Evolutionary conservation across 1,140 invertebrate genomes (phyloP).

Genomic region (Calliopsis andreniformis): DNA sequence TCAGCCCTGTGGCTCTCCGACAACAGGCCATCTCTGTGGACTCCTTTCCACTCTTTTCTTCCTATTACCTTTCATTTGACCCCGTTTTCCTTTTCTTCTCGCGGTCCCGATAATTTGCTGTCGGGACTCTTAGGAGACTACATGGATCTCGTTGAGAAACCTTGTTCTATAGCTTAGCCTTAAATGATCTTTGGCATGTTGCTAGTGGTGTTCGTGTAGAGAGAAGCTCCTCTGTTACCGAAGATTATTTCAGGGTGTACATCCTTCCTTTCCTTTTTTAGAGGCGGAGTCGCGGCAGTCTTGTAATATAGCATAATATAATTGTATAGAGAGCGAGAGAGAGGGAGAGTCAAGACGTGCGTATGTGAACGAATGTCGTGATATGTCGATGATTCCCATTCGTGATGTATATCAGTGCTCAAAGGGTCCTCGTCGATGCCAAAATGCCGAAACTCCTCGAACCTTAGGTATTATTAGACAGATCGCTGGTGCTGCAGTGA

Average conservation of each 20-base stretch:
- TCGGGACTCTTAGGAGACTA: too few species aligned
- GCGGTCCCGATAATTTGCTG: too few species aligned
- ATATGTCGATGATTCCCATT: background rate
- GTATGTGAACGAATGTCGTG: background rate
- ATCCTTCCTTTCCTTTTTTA: background rate
- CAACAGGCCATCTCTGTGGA: too few species aligned
- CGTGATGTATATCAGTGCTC: slow-evolving; percentile 23
- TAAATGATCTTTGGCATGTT: background rate
- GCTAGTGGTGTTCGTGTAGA: background rate
- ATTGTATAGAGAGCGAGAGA: background rate
- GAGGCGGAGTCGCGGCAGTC: background rate
- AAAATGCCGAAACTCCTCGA: background rate
- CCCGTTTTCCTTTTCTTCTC: too few species aligned
- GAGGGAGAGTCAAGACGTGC: slow-evolving; percentile 8
- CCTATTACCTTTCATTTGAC: too few species aligned
- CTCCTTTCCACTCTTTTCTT: too few species aligned
- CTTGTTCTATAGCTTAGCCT: too few species aligned
- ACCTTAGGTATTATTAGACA: background rate
- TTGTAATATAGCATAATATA: background rate
- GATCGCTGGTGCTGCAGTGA: background rate
- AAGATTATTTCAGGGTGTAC: slow-evolving; percentile 20
- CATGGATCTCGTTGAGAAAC: too few species aligned
- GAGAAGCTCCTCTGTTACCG: slow-evolving; percentile 1
- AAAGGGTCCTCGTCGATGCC: background rate
- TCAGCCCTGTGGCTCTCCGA: too few species aligned